A percentile compares a stretch with the other conserved stretches of the same genome.
Conservation (phyloP, 1,140 invertebrate genomes). For the Lasioglossum albipes region DNA sequence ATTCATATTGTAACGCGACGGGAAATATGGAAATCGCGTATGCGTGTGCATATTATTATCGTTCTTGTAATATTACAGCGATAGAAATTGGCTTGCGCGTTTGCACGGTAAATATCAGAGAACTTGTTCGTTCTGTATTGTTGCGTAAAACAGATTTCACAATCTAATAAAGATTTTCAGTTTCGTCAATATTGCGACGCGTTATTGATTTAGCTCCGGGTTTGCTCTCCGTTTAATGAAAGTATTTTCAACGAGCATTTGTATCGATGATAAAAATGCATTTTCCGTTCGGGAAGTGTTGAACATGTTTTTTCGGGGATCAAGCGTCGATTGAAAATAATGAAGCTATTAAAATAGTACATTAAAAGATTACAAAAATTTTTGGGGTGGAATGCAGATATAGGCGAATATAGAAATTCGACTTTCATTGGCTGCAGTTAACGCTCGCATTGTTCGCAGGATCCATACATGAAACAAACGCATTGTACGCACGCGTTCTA, state of each 20-base stretch:
- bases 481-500: not conserved
- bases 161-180: not conserved
- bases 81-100: conserved; percentile 7
- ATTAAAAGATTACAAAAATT: too few species aligned
- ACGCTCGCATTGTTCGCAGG: not conserved
- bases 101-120: conserved; percentile 17
- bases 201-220: not conserved
- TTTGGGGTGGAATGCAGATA: too few species aligned
- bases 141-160: conserved; percentile 6
- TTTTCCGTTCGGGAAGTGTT: not conserved
- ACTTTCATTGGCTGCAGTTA: not conserved
- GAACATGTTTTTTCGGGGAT: not conserved
- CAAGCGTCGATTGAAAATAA: not conserved
- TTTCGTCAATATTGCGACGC: conserved; percentile 16
- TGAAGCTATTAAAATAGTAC: not conserved
- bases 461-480: not conserved
- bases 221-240: not conserved
- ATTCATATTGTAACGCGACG: not conserved
- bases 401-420: not conserved
- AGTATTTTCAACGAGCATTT: not conserved
- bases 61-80: conserved; percentile 29
- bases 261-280: not conserved
- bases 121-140: not conserved
- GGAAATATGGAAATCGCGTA: conserved; percentile 6
- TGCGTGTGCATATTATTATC: conserved; percentile 20